Evolutionary conservation across 2,888 invertebrate species (phyloP), one percentile per base, ranked within the genome.

Genomic region (Cheilosia grossa): DNA sequence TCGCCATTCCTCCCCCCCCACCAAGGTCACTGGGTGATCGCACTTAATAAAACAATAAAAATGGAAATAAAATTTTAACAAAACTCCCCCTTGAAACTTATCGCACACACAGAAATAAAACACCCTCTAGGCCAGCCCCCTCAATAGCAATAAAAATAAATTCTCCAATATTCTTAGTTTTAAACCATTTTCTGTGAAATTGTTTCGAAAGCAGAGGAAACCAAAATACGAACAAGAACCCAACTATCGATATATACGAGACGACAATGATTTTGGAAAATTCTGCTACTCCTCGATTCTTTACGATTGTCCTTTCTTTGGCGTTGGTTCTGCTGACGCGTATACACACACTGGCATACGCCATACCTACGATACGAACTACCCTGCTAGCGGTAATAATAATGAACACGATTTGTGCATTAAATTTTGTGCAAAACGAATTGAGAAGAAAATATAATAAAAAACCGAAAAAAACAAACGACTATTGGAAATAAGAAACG

Each of bases 371-470:
- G 27, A 5, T 27, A 27, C 9, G 30, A 30, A 2, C 30, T 72
- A 81, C 61, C 75, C 85, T 77, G 54, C 75, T 49, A 81, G 75
- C 85, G 75, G 81, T 85, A 85, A 81, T 86, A 86, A 86, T 86
- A 86, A 86, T 86, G 86, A 82, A 86, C 86, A 86, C 82, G 86
- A 82, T 86, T 86, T 86, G 77, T 86, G 86, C 86, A 86, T 86
- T 86, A 86, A 86, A 82, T 86, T 82, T 86, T 77, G 85, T 81
- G 66, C 72, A 81, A 85, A 85, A 85, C 77, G 75, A 85, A 85
- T 85, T 59, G 74, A 72, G 64, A 75, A 75, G 37, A 63, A 64
- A 54, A 69, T 58, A 79, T 10, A 59, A 69, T 37, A 37, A 58
- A 56, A 51, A 59, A 42, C 13, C 47, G 7, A 61, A 67, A 53